Conservation (phyloP, 2,797 vertebrate species). For the Tarsius wallacei region DNA sequence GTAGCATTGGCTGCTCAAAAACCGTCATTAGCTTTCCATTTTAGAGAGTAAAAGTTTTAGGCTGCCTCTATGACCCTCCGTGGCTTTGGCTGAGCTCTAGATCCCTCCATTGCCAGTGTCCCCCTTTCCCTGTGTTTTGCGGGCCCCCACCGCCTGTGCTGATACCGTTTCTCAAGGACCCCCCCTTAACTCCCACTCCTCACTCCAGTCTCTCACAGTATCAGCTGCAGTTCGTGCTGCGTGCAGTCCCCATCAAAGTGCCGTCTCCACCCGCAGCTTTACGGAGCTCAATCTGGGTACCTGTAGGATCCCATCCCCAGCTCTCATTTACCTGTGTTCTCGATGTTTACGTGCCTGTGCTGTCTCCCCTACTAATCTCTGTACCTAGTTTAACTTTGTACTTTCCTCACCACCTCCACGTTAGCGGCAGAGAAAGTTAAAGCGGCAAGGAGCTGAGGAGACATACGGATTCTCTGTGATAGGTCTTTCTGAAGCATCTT, state of each 20-base stretch:
- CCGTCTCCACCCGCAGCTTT: background rate
- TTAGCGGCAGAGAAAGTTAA: conserved; percentile 28
- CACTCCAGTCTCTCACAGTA: background rate
- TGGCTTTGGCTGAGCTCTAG: background rate
- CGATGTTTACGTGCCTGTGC: background rate
- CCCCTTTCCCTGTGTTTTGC: background rate
- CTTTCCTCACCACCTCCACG: background rate
- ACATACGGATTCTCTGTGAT: background rate
- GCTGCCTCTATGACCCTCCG: background rate
- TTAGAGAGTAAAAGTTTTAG: conserved; percentile 20
- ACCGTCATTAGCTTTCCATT: conserved; percentile 28
- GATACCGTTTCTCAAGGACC: background rate
- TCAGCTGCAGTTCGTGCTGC: background rate
- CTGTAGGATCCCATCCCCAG: background rate
- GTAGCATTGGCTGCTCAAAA: background rate
- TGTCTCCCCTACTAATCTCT: background rate
- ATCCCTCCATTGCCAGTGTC: background rate
- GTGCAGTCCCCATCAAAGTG: background rate
- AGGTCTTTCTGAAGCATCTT: background rate
- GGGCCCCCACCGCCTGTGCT: background rate
- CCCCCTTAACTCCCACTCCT: background rate
- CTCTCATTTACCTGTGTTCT: conserved; percentile 19
- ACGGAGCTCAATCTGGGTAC: background rate
- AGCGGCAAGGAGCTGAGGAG: background rate
- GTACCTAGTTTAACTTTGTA: conserved; percentile 8